Evolutionary conservation across 92 coral and sea anemone species (phyloP).

Genomic region (Parazoanthus darwini): DNA sequence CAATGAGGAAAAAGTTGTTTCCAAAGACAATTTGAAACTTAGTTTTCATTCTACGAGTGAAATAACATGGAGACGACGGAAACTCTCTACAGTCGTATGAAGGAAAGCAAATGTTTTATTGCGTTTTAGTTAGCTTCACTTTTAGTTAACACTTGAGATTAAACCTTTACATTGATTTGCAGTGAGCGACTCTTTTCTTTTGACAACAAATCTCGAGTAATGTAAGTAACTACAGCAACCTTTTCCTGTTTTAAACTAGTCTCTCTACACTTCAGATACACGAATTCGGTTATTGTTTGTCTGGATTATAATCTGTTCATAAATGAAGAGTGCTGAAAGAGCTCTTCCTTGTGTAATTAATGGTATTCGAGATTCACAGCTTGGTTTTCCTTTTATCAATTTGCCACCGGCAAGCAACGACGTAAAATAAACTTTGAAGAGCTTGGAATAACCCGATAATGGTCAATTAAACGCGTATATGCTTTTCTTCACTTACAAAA

Average conservation of each 20-base stretch:
- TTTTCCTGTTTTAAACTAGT: too few species aligned
- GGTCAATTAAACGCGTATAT: too few species aligned
- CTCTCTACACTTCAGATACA: background rate
- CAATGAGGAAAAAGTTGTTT: slow-evolving; percentile 37
- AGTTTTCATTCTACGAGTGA: slow-evolving; percentile 20
- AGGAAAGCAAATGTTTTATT: too few species aligned
- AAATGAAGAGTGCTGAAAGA: background rate
- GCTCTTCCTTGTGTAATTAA: background rate
- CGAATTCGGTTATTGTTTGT: background rate
- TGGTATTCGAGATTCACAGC: background rate
- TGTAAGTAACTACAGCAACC: background rate
- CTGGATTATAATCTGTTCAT: background rate
- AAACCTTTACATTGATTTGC: background rate
- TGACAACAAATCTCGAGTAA: background rate
- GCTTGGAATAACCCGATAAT: too few species aligned
- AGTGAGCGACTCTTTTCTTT: background rate
- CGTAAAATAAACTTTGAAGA: background rate
- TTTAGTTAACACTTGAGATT: background rate
- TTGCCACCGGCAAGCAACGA: background rate
- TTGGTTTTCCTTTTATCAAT: background rate
- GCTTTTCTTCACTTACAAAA: too few species aligned
- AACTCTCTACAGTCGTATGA: background rate
- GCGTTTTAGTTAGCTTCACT: background rate
- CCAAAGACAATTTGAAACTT: background rate
- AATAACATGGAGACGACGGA: background rate